Evolutionary conservation across 2,797 vertebrate genomes (phyloP).

Genomic region (Brotula barbata): DNA sequence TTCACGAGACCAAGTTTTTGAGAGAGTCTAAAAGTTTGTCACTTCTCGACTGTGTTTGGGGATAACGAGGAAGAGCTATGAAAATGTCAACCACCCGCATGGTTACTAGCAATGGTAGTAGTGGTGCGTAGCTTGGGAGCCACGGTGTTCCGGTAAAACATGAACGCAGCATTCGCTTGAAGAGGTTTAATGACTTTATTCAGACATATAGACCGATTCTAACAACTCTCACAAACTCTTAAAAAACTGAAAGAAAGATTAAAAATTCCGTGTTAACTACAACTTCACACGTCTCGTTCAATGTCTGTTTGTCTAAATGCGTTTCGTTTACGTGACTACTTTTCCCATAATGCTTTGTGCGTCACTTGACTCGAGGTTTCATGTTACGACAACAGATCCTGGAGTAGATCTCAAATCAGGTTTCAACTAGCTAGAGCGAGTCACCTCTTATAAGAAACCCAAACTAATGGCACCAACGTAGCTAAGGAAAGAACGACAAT

Average conservation of each 20-base stretch:
- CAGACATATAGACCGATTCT: background rate
- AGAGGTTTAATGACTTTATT: background rate
- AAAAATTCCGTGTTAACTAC: no score
- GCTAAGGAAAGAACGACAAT: background rate
- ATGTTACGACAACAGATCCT: conserved; percentile 37
- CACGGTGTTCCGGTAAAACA: background rate
- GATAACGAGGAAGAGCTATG: no score
- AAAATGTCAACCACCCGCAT: no score
- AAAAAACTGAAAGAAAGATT: no score
- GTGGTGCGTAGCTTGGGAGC: no score
- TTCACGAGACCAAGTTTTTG: no score
- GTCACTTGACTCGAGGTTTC: conserved; percentile 40
- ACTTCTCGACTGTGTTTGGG: no score
- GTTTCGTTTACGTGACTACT: conserved; percentile 43
- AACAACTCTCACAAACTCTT: no score
- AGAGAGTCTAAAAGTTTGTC: no score
- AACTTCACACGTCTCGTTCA: no score
- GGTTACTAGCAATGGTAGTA: no score
- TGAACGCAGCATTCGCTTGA: background rate
- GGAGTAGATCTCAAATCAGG: background rate
- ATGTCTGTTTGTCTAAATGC: no score
- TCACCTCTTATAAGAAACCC: accelerated
- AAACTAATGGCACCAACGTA: background rate
- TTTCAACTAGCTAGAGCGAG: background rate
- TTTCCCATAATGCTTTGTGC: conserved; percentile 56